Conservation (phyloP, 2,113 vertebrate species). For the Ammodytes dubius region DNA sequence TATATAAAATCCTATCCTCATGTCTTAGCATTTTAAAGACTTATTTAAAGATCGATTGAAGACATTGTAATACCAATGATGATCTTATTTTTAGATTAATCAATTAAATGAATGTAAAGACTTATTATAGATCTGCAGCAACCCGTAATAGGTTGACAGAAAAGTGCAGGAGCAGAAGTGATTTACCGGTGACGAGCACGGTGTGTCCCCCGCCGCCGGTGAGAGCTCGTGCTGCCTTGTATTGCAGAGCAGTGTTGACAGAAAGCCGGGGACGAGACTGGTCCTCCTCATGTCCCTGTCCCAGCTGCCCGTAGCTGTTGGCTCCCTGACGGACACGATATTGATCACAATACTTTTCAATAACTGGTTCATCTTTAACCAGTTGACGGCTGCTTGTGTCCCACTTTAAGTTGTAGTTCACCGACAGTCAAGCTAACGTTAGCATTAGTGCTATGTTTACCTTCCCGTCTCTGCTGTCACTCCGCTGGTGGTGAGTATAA, state of each 20-base stretch:
- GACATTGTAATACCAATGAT: no score
- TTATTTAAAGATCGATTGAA: no score
- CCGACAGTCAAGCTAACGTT: conserved; percentile 33
- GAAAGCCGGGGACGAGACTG: conserved; percentile 79
- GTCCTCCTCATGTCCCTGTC: conserved; percentile 90
- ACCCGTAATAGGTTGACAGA: background rate
- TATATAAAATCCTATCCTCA: no score
- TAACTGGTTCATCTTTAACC: no score
- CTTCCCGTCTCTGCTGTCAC: background rate
- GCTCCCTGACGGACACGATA: conserved; percentile 86
- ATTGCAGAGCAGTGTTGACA: conserved; percentile 44
- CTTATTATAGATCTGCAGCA: no score
- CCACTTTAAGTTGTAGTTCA: background rate
- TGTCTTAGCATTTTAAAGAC: no score
- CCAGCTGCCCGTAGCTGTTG: conserved; percentile 95
- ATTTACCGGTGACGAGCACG: conserved; percentile 86
- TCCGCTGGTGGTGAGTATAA: background rate
- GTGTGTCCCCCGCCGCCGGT: conserved; percentile 93
- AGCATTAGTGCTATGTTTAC: conserved; percentile 15
- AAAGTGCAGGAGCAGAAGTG: background rate
- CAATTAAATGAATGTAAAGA: no score
- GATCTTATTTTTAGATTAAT: no score
- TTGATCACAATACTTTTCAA: accelerated
- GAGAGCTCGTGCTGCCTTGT: conserved; percentile 72
- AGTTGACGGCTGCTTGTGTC: background rate